A percentile compares a stretch with the other conserved stretches of the same genome.
These are phyloP conservation scores for Calypte anna DNA, from an alignment of 2,113 vertebrate species.

Conservation along the genomic window DNA sequence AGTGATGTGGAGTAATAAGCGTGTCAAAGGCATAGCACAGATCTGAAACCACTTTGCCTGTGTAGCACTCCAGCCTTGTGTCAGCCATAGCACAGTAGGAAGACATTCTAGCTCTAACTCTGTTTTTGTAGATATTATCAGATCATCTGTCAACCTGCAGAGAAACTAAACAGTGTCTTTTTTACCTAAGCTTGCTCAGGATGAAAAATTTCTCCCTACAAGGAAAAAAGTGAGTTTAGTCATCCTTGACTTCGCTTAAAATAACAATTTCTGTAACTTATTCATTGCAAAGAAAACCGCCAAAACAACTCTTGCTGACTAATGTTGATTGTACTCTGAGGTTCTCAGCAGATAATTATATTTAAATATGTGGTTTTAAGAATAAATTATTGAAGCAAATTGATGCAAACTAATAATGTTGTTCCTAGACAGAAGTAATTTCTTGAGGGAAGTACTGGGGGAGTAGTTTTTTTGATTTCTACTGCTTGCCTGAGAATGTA, in stretches of 20 bases:
- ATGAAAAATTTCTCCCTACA: background rate
- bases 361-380: conserved; percentile 7
- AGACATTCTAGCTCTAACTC: background rate
- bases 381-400: conserved; percentile 46
- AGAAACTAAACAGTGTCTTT: background rate
- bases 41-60: background rate
- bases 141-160: background rate
- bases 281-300: background rate
- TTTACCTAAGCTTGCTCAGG: background rate
- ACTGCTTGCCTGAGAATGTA: background rate
- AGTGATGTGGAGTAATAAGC: background rate
- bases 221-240: background rate
- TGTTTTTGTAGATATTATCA: background rate
- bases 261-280: background rate
- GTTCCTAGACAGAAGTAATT: background rate
- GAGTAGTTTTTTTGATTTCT: background rate
- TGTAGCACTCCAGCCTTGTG: background rate
- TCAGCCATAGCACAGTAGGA: accelerated
- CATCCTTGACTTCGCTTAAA: background rate
- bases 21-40: too few relatives aligned
- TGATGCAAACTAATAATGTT: conserved; percentile 21
- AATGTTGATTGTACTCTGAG: conserved; percentile 7
- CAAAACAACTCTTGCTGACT: background rate
- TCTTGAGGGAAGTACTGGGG: background rate
- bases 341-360: conserved; percentile 25